Conservation (phyloP, 2,797 vertebrate species). For the Esox masquinongy region DNA sequence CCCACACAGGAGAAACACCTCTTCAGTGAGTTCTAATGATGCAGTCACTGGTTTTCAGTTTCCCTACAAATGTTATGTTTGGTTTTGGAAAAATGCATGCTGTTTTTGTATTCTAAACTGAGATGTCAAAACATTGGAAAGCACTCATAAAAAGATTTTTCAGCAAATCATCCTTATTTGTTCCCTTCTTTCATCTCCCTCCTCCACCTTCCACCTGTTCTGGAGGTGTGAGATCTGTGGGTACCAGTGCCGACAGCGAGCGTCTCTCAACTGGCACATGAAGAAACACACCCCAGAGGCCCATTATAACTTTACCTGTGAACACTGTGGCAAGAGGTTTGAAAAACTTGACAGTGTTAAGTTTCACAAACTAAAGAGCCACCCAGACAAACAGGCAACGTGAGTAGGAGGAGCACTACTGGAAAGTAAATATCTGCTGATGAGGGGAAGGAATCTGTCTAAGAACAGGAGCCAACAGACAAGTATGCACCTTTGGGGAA, state of each 20-base stretch:
- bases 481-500: neutral
- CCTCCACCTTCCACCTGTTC: neutral
- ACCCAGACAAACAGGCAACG: constrained; percentile 81
- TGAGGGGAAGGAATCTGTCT: neutral
- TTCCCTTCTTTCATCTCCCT: neutral
- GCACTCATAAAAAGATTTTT: neutral
- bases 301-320: constrained; percentile 90
- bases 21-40: constrained; percentile 82
- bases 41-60: neutral
- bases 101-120: neutral
- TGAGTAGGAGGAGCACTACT: constrained; percentile 53
- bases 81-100: neutral
- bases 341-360: constrained; percentile 92
- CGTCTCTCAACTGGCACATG: constrained; percentile 96
- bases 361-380: constrained; percentile 92
- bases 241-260: constrained; percentile 91
- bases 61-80: neutral
- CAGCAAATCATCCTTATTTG: neutral
- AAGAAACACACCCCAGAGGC: constrained; percentile 86
- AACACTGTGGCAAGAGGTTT: constrained; percentile 88
- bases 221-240: constrained; percentile 92
- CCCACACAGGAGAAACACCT: constrained; percentile 91
- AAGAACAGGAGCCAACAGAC: neutral
- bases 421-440: neutral
- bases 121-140: neutral